Evolutionary conservation across 2,888 invertebrate genomes (phyloP).

Genomic region (Pheosia tremula): DNA sequence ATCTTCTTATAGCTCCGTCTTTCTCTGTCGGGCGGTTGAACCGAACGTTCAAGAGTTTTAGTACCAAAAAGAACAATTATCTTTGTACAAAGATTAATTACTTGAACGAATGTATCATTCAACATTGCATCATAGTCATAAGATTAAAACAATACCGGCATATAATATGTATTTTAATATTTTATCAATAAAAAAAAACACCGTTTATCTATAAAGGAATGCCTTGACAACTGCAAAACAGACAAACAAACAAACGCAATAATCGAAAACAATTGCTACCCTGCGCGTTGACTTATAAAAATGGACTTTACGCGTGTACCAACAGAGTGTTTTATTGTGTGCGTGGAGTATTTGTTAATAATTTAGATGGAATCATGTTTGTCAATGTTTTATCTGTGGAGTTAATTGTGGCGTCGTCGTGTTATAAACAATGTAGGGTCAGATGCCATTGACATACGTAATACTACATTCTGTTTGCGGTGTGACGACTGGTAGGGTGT

Average conservation of each 20-base stretch:
- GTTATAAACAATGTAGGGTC: constrained; percentile 57
- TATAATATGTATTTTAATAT: background rate
- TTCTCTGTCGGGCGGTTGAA: too few species aligned
- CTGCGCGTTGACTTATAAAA: constrained; percentile 24
- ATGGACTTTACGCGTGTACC: constrained; percentile 34
- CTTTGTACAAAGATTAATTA: background rate
- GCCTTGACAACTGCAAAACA: constrained; percentile 41
- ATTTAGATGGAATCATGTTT: constrained; percentile 52
- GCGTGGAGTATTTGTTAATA: constrained; percentile 12
- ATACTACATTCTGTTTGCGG: constrained; percentile 30
- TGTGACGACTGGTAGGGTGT: constrained; percentile 31
- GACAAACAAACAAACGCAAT: constrained; percentile 46
- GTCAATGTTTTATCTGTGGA: constrained; percentile 48
- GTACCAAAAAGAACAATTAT: background rate
- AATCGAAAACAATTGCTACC: constrained; percentile 37
- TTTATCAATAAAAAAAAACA: constrained; percentile 3
- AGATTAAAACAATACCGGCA: background rate
- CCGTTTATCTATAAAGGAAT: constrained; percentile 26
- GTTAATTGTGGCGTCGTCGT: constrained; percentile 42
- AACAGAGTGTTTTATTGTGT: constrained; percentile 37
- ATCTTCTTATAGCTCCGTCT: too few species aligned
- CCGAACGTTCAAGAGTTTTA: too few species aligned
- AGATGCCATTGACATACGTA: constrained; percentile 57
- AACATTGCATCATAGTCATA: constrained; percentile 3
- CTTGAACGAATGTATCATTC: background rate